Base-by-base conservation (phyloP, 2,113 vertebrate species). In the Jacana jacana region DNA sequence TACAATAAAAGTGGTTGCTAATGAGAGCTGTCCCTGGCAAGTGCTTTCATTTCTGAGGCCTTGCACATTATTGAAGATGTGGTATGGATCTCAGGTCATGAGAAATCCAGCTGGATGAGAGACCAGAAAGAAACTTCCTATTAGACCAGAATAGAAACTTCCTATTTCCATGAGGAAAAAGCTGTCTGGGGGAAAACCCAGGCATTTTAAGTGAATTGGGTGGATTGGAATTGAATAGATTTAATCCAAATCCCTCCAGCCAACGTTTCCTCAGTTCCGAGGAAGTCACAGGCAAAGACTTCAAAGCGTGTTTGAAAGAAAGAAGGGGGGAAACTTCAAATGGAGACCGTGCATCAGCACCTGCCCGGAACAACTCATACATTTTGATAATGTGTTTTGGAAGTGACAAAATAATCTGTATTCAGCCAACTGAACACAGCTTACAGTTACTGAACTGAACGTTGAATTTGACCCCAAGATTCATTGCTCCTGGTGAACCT, bases 41-140 rank as follows among this genome's bases (percentile, higher is more conserved):
- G 42, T 5, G 4, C 58, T 89, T 88, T 88, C 35, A 63, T 88
- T 93, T 86, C 60, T 70, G 85, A 81, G 76, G 42, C 78, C 86
- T 89, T 81, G 48, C 30, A 57, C 39, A 5, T 88, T 95, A 40
- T 54, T 44, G 88, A 80, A 91, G 89, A 88, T 4, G 16, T 65
- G 63, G 69, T 68, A 48, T 6, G 3, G 89, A 60, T 80, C 66
- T 91, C 46, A 71, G 80, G 55, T 63, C 82, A n/a, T 60, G 72
- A 83, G 91, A 84, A 96, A 93, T 88, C 87, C 83, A 88, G 60
- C 90, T 95, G 58, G 37, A 68, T 83, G 57, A 81, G 88, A 77
- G 33, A 71, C 76, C 69, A 69, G 78, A 79, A 94, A 75, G 72
- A 86, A 91, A 68, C 64, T 92, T 96, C 40, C 51, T 66, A 35